These are phyloP conservation scores for Caenorhabditis doughertyi DNA, from an alignment of 2,888 invertebrate genomes.

Conservation along the genomic window DNA sequence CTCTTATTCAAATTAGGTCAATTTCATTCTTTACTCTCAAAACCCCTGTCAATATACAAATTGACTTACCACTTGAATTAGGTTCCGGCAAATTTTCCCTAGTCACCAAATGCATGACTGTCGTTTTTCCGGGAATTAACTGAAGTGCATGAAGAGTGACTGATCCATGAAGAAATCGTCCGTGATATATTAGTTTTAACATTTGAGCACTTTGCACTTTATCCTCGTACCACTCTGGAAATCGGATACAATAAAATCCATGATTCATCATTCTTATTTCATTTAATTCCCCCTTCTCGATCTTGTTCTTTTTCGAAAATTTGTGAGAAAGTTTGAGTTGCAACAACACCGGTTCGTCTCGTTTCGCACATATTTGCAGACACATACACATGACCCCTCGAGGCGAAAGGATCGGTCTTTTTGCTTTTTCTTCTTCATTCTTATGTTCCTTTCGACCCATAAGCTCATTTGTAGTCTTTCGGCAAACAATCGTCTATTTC, in stretches of 20 bases:
- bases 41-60: conserved; percentile 27
- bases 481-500: conserved; percentile 41
- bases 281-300: background rate
- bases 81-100: conserved; percentile 99
- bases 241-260: background rate
- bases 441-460: conserved; percentile 8
- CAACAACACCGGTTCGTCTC: conserved; percentile 30
- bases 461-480: conserved; percentile 46
- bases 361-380: conserved; percentile 43
- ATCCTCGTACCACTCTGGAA: conserved; percentile 95
- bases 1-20: conserved; percentile 38
- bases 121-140: conserved; percentile 96
- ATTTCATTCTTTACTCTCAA: conserved; percentile 25
- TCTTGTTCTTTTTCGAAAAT: conserved; percentile 1
- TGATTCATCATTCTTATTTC: background rate
- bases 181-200: conserved; percentile 98
- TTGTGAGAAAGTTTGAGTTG: conserved; percentile 2
- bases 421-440: background rate
- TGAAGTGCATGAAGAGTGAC: conserved; percentile 88
- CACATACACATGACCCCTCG: conserved; percentile 39
- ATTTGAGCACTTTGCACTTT: conserved; percentile 93
- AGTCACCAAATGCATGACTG: conserved; percentile 99
- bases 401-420: conserved; percentile 17
- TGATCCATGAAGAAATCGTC: conserved; percentile 87
- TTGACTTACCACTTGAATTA: conserved; percentile 85